phyloP scores from a whole-genome alignment of 2,797 vertebrate species.

The Chaenodraco wilsoni region DNA sequence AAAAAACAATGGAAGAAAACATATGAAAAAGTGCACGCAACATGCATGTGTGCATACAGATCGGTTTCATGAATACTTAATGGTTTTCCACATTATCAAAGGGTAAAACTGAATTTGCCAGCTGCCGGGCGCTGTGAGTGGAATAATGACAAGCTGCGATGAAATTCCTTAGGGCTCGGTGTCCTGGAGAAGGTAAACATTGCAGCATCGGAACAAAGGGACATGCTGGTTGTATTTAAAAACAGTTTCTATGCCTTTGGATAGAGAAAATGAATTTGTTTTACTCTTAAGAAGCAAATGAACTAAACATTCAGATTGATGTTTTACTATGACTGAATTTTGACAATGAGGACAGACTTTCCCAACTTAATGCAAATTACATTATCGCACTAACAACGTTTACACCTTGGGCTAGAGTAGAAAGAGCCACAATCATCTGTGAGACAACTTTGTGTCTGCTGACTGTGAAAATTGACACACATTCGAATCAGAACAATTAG shows the following conservation, averaged over 20 bases:
- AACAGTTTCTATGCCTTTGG: constrained; percentile 18
- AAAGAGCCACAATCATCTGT: constrained; percentile 24
- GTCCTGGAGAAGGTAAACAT: constrained; percentile 65
- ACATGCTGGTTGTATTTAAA: constrained; percentile 26
- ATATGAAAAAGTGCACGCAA: constrained; percentile 48
- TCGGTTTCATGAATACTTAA: constrained; percentile 79
- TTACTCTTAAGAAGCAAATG: constrained; percentile 19
- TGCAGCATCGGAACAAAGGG: constrained; percentile 56
- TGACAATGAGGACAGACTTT: constrained; percentile 5
- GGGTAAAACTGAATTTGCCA: constrained; percentile 76
- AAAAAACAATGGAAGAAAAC: constrained; percentile 57
- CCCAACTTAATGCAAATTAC: constrained; percentile 9
- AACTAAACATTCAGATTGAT: constrained; percentile 27
- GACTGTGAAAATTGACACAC: constrained; percentile 57
- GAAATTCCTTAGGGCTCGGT: constrained; percentile 64
- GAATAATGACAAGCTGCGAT: constrained; percentile 78
- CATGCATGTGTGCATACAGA: constrained; percentile 63
- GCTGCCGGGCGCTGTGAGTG: constrained; percentile 67
- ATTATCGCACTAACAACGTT: constrained; percentile 18
- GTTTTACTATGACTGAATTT: constrained; percentile 7
- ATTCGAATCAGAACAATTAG: constrained; percentile 58
- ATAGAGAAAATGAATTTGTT: constrained; percentile 8
- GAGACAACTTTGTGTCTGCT: constrained; percentile 40
- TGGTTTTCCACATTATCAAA: constrained; percentile 79
- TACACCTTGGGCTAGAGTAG: constrained; percentile 10